Percentiles rank a stretch among this genome's conserved stretches.
phyloP scores from a whole-genome alignment of 2,888 invertebrate species.

The Doris montereyensis region DNA sequence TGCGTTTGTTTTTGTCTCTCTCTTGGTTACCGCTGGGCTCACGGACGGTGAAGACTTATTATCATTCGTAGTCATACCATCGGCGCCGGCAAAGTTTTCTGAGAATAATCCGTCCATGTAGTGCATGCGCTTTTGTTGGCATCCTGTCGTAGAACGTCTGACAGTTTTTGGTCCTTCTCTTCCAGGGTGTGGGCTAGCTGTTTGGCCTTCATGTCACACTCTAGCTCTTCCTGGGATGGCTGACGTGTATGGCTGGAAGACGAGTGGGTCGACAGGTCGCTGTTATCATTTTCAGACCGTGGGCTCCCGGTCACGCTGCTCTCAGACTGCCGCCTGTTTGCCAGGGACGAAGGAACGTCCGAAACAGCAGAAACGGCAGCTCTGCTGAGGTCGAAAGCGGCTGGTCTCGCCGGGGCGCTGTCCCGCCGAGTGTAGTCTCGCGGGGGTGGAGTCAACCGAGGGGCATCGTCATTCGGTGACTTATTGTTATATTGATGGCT shows the following conservation, averaged over 20 bases:
- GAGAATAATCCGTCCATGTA: constrained; percentile 80
- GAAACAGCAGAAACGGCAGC: not conserved
- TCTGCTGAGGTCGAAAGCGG: not conserved
- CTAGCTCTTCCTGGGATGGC: constrained; percentile 80
- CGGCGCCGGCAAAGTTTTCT: constrained; percentile 1
- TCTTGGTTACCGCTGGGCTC: too few relatives aligned
- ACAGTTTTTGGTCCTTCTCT: constrained; percentile 61
- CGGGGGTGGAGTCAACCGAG: constrained; percentile 2
- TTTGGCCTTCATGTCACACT: constrained; percentile 81
- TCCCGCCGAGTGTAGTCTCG: constrained; percentile 41
- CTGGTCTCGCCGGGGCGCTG: constrained; percentile 34
- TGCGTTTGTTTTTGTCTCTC: too few relatives aligned
- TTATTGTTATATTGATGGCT: not conserved
- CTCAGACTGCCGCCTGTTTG: constrained; percentile 39
- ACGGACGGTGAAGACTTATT: too few relatives aligned
- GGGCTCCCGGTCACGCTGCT: constrained; percentile 12
- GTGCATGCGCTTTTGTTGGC: constrained; percentile 81
- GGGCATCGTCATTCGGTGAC: not conserved
- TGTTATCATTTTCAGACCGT: not conserved
- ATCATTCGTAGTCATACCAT: too few relatives aligned
- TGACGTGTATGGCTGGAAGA: constrained; percentile 56
- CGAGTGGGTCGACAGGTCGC: constrained; percentile 7
- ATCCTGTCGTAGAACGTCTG: constrained; percentile 74
- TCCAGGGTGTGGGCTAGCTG: constrained; percentile 70
- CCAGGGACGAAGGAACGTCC: not conserved